phyloP scores from a whole-genome alignment of 2,113 vertebrate genomes.

The Rhinolophus sinicus region DNA sequence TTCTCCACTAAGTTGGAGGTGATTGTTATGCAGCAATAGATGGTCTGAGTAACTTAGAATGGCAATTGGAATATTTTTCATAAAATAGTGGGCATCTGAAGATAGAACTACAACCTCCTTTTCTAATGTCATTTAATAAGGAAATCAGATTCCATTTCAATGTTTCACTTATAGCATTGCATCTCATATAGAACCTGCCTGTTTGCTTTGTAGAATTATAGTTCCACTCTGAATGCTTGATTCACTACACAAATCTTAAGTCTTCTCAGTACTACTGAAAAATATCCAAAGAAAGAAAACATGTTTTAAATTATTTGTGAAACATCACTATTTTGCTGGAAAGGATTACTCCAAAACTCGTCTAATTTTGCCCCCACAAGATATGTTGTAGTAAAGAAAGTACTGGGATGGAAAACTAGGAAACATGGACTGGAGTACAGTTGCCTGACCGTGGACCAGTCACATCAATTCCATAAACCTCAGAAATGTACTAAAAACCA shows the following conservation, averaged over 20 bases:
- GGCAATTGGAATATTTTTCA: background rate
- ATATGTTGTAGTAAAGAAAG: background rate
- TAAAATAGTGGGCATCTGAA: background rate
- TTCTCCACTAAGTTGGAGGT: background rate
- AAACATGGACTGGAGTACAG: background rate
- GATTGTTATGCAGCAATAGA: background rate
- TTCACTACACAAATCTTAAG: background rate
- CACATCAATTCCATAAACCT: background rate
- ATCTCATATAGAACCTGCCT: background rate
- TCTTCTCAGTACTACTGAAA: background rate
- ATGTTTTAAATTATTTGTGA: constrained; percentile 49
- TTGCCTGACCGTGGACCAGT: background rate
- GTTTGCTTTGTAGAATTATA: background rate
- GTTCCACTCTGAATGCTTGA: background rate
- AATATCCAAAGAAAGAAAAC: background rate
- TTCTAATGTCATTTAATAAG: background rate
- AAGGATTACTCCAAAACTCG: constrained; percentile 39
- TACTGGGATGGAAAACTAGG: background rate
- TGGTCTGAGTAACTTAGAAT: background rate
- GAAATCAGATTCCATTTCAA: background rate
- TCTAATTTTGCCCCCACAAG: background rate
- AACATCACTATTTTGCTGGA: background rate
- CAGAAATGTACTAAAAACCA: background rate
- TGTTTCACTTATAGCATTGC: background rate
- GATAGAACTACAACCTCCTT: background rate